Percentiles rank a stretch among this genome's conserved stretches.
These are phyloP conservation scores for Goniozus legneri DNA, from an alignment of 1,140 invertebrate species.

Conservation along the genomic window DNA sequence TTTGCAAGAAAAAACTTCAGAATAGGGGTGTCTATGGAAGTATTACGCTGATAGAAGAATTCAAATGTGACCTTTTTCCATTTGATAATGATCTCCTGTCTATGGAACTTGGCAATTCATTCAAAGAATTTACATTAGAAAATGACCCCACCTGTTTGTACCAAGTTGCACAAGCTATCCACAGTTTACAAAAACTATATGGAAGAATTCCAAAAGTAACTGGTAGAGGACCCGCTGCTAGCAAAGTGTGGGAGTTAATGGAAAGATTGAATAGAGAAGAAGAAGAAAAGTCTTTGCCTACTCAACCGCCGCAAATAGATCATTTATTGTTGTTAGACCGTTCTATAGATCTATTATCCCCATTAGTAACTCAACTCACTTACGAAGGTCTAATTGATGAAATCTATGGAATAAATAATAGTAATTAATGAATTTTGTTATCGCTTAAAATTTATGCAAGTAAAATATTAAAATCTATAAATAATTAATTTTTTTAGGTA, in stretches of 20 bases:
- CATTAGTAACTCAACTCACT: slow-evolving; percentile 90
- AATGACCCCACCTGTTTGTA: slow-evolving; percentile 86
- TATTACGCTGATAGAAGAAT: slow-evolving; percentile 78
- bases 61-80: slow-evolving; percentile 84
- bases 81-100: slow-evolving; percentile 91
- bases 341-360: slow-evolving; percentile 86
- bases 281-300: slow-evolving; percentile 44
- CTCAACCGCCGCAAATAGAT: slow-evolving; percentile 64
- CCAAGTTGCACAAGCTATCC: slow-evolving; percentile 83
- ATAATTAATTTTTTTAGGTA: slow-evolving; percentile 55
- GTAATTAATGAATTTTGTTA: slow-evolving; percentile 42
- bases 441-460: not conserved
- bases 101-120: slow-evolving; percentile 82
- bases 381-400: slow-evolving; percentile 97
- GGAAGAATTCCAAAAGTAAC: slow-evolving; percentile 86
- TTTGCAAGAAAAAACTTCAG: slow-evolving; percentile 82
- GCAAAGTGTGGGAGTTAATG: slow-evolving; percentile 86
- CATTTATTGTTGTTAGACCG: slow-evolving; percentile 86
- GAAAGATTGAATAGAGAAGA: slow-evolving; percentile 72
- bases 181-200: slow-evolving; percentile 82
- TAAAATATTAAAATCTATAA: not conserved
- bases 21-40: slow-evolving; percentile 77
- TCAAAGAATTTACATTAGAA: slow-evolving; percentile 78
- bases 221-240: slow-evolving; percentile 85
- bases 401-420: slow-evolving; percentile 72